Conservation (phyloP, 1,140 invertebrate species). For the Capitella teleta region DNA sequence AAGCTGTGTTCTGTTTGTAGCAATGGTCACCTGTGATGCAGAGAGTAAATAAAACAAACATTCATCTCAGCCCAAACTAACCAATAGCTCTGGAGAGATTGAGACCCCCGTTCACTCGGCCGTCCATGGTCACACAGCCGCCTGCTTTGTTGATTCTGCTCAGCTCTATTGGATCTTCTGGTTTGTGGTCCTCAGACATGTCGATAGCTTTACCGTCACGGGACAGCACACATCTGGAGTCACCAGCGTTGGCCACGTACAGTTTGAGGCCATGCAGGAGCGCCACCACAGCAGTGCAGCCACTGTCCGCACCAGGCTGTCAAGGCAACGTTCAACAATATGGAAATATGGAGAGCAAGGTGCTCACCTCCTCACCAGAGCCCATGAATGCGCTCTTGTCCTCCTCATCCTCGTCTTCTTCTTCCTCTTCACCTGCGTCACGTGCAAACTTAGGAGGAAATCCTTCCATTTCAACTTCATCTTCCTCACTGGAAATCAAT, state of each 20-base stretch:
- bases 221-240: constrained; percentile 85
- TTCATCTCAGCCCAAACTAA: constrained; percentile 17
- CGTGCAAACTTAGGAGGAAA: no score
- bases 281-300: constrained; percentile 90
- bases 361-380: constrained; percentile 20
- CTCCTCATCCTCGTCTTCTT: constrained; percentile 15
- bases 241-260: constrained; percentile 60
- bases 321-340: constrained; percentile 1
- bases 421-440: constrained; percentile 26
- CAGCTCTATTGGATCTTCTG: constrained; percentile 78
- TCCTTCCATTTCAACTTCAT: no score
- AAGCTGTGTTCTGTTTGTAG: constrained; percentile 72
- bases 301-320: constrained; percentile 76
- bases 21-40: constrained; percentile 66
- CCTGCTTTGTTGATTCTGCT: constrained; percentile 79
- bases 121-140: constrained; percentile 80
- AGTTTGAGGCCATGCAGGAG: constrained; percentile 50
- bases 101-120: constrained; percentile 87
- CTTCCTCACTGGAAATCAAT: no score
- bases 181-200: constrained; percentile 87
- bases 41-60: not conserved
- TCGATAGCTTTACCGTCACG: constrained; percentile 76
- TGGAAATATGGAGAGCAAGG: not conserved
- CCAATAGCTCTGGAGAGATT: constrained; percentile 92
- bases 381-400: constrained; percentile 13